Conservation (phyloP, 2,113 vertebrate species). For the human region DNA sequence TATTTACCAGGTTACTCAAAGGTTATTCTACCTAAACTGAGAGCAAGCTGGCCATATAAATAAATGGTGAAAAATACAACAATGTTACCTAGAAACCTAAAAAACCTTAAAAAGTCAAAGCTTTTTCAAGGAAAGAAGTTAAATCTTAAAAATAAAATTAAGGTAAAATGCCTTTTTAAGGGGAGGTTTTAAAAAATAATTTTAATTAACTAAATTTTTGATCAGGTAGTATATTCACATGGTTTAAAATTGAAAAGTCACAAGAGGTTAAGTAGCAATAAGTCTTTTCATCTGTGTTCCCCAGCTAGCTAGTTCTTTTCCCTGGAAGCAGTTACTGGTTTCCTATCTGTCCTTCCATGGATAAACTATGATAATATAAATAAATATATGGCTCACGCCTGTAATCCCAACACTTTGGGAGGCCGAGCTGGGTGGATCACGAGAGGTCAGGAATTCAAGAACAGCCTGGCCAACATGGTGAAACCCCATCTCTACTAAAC, state of each 20-base stretch:
- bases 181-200: not conserved
- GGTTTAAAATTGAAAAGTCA: not conserved
- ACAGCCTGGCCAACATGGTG: no score
- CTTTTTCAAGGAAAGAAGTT: not conserved
- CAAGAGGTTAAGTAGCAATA: not conserved
- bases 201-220: not conserved
- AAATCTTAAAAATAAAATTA: conserved; percentile 14
- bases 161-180: not conserved
- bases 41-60: conserved; percentile 10
- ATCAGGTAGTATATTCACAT: conserved; percentile 1
- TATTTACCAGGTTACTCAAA: conserved; percentile 43
- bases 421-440: no score
- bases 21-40: conserved; percentile 16
- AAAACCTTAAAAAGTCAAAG: no score
- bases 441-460: no score
- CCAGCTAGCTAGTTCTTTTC: not conserved
- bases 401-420: no score
- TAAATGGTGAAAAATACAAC: conserved; percentile 24
- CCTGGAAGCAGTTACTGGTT: not conserved
- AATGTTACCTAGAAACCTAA: not conserved
- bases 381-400: not conserved
- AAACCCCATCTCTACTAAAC: no score
- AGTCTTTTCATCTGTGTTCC: not conserved
- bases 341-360: not conserved
- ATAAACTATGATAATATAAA: not conserved